Evolutionary conservation across 2,888 invertebrate genomes (phyloP).

Genomic region (Orthosia cruda): DNA sequence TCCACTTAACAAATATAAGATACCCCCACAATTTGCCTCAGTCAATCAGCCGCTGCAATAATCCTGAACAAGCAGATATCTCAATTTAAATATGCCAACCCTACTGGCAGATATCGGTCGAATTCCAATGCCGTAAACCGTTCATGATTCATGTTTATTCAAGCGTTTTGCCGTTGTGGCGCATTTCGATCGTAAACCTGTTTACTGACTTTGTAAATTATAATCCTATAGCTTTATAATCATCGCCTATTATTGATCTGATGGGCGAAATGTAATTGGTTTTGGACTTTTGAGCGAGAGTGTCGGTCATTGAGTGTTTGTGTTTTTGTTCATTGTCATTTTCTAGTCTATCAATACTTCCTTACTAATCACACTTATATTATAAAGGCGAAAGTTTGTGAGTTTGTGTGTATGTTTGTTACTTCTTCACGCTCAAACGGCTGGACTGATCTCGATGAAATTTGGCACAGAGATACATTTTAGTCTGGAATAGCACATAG

Average conservation of each 20-base stretch:
- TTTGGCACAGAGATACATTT: no score
- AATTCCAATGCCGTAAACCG: slow-evolving; percentile 76
- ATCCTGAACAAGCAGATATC: slow-evolving; percentile 2
- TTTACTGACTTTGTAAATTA: slow-evolving; percentile 72
- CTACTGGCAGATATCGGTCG: slow-evolving; percentile 60
- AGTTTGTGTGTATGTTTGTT: no score
- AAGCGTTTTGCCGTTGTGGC: slow-evolving; percentile 70
- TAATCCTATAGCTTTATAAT: slow-evolving; percentile 63
- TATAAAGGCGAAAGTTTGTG: no score
- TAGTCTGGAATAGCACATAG: no score
- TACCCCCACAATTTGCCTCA: background rate
- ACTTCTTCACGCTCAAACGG: no score
- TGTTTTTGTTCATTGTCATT: background rate
- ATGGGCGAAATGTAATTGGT: slow-evolving; percentile 8
- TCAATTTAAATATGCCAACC: slow-evolving; percentile 41
- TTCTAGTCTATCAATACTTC: background rate
- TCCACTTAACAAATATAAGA: background rate
- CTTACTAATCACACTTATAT: no score
- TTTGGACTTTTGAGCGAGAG: background rate
- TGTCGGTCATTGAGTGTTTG: background rate
- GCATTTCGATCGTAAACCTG: slow-evolving; percentile 76
- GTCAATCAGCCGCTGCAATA: slow-evolving; percentile 1
- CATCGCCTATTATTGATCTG: slow-evolving; percentile 51
- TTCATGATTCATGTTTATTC: slow-evolving; percentile 85
- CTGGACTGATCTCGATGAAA: no score